Percentiles rank a stretch among this genome's conserved stretches.
Conservation (phyloP, 1,140 invertebrate genomes). For the Drosophila chauvacae region DNA sequence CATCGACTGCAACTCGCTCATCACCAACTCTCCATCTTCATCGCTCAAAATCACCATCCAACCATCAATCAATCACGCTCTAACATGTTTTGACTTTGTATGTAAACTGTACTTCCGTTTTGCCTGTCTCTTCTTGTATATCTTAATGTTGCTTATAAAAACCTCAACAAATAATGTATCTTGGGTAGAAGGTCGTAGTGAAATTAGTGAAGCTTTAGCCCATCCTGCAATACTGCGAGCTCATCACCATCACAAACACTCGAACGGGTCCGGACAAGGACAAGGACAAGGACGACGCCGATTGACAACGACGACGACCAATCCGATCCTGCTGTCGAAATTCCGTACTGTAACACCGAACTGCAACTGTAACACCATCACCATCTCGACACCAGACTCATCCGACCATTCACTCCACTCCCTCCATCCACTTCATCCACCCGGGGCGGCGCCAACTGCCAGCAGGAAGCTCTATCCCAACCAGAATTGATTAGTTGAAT, state of each 20-base stretch:
- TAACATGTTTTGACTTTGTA: slow-evolving; percentile 32
- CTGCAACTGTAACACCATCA: not conserved
- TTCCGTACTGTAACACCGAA: slow-evolving; percentile 23
- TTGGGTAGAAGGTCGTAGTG: slow-evolving; percentile 82
- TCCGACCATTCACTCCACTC: slow-evolving; percentile 5
- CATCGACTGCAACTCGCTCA: slow-evolving; percentile 43
- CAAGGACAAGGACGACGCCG: slow-evolving; percentile 33
- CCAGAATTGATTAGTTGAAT: slow-evolving; percentile 85
- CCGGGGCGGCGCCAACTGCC: slow-evolving; percentile 51
- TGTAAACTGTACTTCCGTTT: slow-evolving; percentile 59
- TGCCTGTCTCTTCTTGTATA: slow-evolving; percentile 44
- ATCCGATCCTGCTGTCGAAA: slow-evolving; percentile 36
- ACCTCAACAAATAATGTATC: slow-evolving; percentile 19
- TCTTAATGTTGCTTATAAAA: slow-evolving; percentile 19
- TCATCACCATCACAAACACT: slow-evolving; percentile 74
- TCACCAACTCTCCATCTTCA: slow-evolving; percentile 27
- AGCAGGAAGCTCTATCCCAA: slow-evolving; percentile 79
- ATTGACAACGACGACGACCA: slow-evolving; percentile 47
- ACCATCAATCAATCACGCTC: slow-evolving; percentile 45
- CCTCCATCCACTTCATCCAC: not conserved
- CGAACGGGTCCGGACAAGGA: slow-evolving; percentile 57
- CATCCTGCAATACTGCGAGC: slow-evolving; percentile 82
- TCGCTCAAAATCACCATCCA: slow-evolving; percentile 34
- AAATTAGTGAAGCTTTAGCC: slow-evolving; percentile 84
- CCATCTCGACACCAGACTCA: slow-evolving; percentile 7